A percentile compares a stretch with the other conserved stretches of the same genome.
Evolutionary conservation across 2,888 invertebrate species (phyloP).

Genomic region (Leistus spinibarbis): DNA sequence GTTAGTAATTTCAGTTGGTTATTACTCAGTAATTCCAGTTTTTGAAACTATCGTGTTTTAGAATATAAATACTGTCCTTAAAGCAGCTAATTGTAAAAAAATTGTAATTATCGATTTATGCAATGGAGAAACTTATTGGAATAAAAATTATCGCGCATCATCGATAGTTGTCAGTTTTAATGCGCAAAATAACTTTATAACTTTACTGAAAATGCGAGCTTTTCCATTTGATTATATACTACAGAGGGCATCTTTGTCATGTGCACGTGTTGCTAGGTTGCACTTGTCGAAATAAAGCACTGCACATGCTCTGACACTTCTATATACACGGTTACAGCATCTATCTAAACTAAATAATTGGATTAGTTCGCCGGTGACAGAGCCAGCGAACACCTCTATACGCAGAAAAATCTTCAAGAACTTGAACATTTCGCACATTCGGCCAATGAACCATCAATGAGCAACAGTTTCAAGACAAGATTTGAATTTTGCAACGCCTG

Average conservation of each 20-base stretch:
- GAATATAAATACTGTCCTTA: too few species aligned
- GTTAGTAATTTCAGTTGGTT: too few species aligned
- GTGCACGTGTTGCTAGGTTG: conserved; percentile 28
- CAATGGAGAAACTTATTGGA: background rate
- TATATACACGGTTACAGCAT: conserved; percentile 46
- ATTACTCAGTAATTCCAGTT: too few species aligned
- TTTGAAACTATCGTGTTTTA: too few species aligned
- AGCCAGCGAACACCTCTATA: conserved; percentile 31
- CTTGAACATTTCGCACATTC: background rate
- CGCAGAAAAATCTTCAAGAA: conserved; percentile 16
- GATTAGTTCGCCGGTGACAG: conserved; percentile 53
- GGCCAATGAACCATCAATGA: background rate
- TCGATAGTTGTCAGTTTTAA: background rate
- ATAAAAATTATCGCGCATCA: background rate
- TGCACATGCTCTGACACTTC: conserved; percentile 54
- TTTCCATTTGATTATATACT: conserved; percentile 1
- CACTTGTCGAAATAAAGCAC: conserved; percentile 43
- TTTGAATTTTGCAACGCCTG: background rate
- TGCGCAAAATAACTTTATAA: background rate
- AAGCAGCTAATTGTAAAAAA: too few species aligned
- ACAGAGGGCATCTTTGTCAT: conserved; percentile 22
- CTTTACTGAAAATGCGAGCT: background rate
- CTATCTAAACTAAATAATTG: conserved; percentile 53
- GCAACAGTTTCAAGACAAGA: background rate
- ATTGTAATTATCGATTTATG: background rate